A percentile compares a stretch with the other conserved stretches of the same genome.
phyloP scores from a whole-genome alignment of 2,113 vertebrate genomes.

The Etheostoma spectabile region DNA sequence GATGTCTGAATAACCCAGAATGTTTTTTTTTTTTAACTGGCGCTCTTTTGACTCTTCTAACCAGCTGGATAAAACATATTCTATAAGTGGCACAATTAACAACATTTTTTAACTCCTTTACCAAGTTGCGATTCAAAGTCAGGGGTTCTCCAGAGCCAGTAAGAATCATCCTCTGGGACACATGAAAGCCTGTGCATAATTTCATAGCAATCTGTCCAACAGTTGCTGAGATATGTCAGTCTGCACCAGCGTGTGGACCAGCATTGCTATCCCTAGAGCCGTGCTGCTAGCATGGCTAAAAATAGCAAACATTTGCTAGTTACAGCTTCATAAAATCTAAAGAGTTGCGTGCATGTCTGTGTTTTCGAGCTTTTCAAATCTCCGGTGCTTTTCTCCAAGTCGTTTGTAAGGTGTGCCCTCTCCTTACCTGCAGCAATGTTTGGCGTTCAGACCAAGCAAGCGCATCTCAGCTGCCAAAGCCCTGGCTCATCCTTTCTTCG shows the following conservation, averaged over 20 bases:
- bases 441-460: constrained; percentile 77
- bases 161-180: not conserved
- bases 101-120: not conserved
- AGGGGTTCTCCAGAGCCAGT: not conserved
- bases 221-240: not conserved
- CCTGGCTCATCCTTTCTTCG: constrained; percentile 80
- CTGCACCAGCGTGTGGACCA: not conserved
- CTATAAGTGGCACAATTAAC: no score
- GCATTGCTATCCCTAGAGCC: not conserved
- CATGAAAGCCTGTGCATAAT: not conserved
- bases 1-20: not conserved
- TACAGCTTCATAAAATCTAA: not conserved
- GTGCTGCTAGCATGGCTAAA: not conserved
- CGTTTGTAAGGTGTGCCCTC: not conserved
- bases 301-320: not conserved
- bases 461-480: constrained; percentile 82
- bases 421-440: constrained; percentile 74
- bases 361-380: not conserved
- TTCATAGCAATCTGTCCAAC: not conserved
- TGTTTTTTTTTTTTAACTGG: not conserved
- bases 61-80: not conserved
- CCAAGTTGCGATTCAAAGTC: not conserved
- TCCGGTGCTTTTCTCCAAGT: not conserved
- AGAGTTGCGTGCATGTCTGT: not conserved
- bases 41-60: not conserved